phyloP scores from a whole-genome alignment of 2,797 vertebrate genomes.

The Gadopsis marmoratus region DNA sequence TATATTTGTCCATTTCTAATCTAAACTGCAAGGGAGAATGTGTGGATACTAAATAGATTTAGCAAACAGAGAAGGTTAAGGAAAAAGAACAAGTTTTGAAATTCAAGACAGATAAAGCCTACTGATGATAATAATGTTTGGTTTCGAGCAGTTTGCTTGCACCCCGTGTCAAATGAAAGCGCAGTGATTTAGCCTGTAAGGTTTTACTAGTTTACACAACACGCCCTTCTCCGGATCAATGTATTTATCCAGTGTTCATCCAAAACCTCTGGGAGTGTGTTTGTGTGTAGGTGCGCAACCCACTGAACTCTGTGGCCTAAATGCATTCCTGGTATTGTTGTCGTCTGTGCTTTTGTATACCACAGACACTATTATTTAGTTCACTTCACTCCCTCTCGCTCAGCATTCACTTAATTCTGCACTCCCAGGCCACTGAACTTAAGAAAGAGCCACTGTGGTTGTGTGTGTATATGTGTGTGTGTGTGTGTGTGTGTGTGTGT shows the following conservation, averaged over 20 bases:
- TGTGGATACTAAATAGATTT: background rate
- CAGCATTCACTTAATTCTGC: conserved; percentile 75
- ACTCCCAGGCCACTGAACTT: conserved; percentile 71
- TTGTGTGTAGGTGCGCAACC: conserved; percentile 68
- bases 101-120: background rate
- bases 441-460: conserved; percentile 57
- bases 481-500: conserved; percentile 45
- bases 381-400: conserved; percentile 68
- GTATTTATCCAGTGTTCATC: conserved; percentile 67
- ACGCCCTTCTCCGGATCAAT: conserved; percentile 46
- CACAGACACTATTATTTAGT: conserved; percentile 79
- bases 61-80: background rate
- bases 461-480: conserved; percentile 33
- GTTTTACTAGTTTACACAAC: conserved; percentile 42
- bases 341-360: conserved; percentile 74
- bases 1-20: background rate
- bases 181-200: conserved; percentile 15
- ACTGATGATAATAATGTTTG: conserved; percentile 18
- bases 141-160: conserved; percentile 20
- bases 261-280: conserved; percentile 45
- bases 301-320: conserved; percentile 65
- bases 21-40: background rate
- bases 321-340: conserved; percentile 77
- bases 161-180: conserved; percentile 9
- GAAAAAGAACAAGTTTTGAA: background rate